Percentiles rank a stretch among this genome's conserved stretches.
Conservation (phyloP, 2,113 vertebrate species). For the Edolisoma coerulescens region DNA sequence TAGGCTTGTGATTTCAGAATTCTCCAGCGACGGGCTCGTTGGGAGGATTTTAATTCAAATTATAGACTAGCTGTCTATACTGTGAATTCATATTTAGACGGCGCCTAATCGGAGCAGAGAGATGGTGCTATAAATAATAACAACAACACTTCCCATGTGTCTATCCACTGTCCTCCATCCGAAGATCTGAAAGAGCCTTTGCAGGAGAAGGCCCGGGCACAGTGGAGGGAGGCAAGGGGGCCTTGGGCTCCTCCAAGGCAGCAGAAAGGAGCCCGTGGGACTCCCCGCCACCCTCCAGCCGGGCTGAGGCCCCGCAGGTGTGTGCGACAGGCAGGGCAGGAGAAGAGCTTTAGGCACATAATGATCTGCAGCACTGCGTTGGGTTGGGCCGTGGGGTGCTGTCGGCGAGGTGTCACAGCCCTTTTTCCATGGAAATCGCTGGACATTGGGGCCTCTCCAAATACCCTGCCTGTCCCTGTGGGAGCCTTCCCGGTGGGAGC, state of each 20-base stretch:
- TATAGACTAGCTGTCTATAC: constrained; percentile 40
- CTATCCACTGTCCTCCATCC: neutral
- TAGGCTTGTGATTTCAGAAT: constrained; percentile 65
- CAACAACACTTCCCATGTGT: neutral
- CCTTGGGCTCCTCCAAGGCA: neutral
- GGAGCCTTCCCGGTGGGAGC: neutral
- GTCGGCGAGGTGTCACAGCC: neutral
- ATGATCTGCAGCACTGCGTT: accelerated
- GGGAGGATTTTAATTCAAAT: constrained; percentile 56
- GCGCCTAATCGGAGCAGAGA: neutral
- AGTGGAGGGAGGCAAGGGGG: neutral
- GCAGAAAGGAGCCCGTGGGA: neutral
- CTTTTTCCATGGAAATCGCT: neutral
- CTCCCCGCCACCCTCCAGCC: neutral
- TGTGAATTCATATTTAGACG: constrained; percentile 49
- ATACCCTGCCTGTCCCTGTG: neutral
- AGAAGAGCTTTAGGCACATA: accelerated
- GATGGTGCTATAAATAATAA: constrained; percentile 19
- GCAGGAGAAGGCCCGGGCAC: neutral
- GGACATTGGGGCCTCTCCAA: neutral
- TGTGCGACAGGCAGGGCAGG: neutral
- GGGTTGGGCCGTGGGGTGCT: neutral
- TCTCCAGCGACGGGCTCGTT: constrained; percentile 20
- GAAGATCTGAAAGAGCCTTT: neutral
- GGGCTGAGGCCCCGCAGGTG: neutral